Evolutionary conservation across 2,113 vertebrate genomes (phyloP).

Genomic region (Bucco capensis): DNA sequence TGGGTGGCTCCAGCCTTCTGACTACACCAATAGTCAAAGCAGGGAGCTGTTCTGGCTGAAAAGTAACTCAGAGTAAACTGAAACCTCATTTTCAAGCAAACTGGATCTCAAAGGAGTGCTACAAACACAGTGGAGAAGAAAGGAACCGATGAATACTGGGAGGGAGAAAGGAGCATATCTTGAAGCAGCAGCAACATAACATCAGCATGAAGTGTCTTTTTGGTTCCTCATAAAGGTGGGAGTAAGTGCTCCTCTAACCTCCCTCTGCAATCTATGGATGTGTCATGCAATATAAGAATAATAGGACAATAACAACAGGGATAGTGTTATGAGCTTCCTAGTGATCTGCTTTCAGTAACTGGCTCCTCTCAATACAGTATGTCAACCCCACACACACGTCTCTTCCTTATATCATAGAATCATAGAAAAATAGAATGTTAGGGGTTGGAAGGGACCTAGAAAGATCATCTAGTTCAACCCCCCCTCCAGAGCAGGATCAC

Average conservation of each 20-base stretch:
- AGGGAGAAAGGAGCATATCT: neutral
- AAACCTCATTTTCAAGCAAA: neutral
- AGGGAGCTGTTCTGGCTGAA: neutral
- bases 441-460: too few species aligned
- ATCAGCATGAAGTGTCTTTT: neutral
- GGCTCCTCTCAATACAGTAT: neutral
- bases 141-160: neutral
- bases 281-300: neutral
- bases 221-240: neutral
- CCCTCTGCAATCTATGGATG: neutral
- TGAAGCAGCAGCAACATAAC: neutral
- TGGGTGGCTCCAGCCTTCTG: neutral
- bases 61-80: neutral
- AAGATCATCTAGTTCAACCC: too few species aligned
- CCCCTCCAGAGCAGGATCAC: too few species aligned
- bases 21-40: neutral
- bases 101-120: neutral
- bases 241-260: neutral
- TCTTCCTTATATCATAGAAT: neutral
- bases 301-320: neutral
- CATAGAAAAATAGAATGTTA: too few species aligned
- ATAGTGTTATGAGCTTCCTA: neutral
- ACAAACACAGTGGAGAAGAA: neutral
- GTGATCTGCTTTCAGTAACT: fast-evolving
- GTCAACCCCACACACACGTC: neutral